These are phyloP conservation scores for Oscheius onirici DNA, from an alignment of 2,888 invertebrate species.

Conservation along the genomic window DNA sequence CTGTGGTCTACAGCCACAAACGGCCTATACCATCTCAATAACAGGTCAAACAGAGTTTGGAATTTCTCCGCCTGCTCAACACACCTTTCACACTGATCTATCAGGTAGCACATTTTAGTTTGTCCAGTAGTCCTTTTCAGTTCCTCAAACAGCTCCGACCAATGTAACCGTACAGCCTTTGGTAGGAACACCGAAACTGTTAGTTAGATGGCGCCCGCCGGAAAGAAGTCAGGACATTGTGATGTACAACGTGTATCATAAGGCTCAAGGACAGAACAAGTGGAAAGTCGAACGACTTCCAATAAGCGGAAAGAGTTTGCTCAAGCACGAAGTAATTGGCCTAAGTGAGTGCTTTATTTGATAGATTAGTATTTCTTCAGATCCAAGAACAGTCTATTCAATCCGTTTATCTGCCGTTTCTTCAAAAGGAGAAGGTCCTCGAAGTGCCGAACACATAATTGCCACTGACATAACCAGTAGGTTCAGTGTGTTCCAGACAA, in stretches of 20 bases:
- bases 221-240: constrained; percentile 31
- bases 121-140: constrained; percentile 28
- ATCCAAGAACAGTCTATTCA: constrained; percentile 57
- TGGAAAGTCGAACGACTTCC: constrained; percentile 50
- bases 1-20: constrained; percentile 56
- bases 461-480: constrained; percentile 47
- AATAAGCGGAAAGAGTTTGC: constrained; percentile 38
- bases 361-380: constrained; percentile 36
- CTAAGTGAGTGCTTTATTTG: constrained; percentile 34
- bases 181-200: constrained; percentile 44
- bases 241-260: constrained; percentile 50
- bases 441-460: constrained; percentile 53
- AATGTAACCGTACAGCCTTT: constrained; percentile 47
- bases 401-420: constrained; percentile 64
- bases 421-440: constrained; percentile 64
- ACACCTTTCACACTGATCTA: constrained; percentile 60
- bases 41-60: constrained; percentile 66
- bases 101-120: constrained; percentile 36
- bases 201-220: constrained; percentile 42
- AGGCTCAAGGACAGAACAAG: constrained; percentile 37
- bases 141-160: constrained; percentile 60
- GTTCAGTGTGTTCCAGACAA: background rate
- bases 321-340: constrained; percentile 41
- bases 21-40: constrained; percentile 57
- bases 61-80: constrained; percentile 55